Base-by-base conservation (phyloP, 2,797 vertebrate genomes). In the Xenopus petersii region DNA sequence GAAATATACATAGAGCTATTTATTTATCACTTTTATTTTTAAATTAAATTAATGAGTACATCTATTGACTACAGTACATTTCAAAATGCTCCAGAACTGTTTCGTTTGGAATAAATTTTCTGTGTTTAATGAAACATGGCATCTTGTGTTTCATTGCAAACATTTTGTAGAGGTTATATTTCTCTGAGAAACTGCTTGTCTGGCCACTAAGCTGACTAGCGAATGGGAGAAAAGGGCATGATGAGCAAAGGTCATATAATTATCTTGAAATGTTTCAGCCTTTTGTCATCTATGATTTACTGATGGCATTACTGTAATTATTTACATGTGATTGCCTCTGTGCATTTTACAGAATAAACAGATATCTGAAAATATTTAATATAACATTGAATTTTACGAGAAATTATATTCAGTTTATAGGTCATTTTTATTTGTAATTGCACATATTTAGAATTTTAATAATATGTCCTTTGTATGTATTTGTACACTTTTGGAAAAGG, bases 261-360 rank as follows among this genome's bases (percentile, higher is more conserved):
- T 48, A 64, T 46, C 47, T 46, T 46, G 30, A 58, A 58, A 63
- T 64, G 10, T 54, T 66, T 60, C n/a, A 64, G 12, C 30, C 56
- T 17, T 75, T 68, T 75, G 33, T 64, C 55, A 70, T 56, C 24
- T 13, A 58, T n/a, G 55, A 69, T 69, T 69, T 17, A 12, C 55
- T 70, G 42, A 65, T 59, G 30, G 6, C 33, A 61, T 70, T 64
- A 58, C 13, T 51, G 12, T 63, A 30, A 49, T 66, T 65, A 63
- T 67, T 71, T 61, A 21, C 15, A 67, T 67, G 17, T 36, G 8
- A 11, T 65, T 60, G 56, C 12, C 10, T 62, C 3, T 21, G n/a
- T 47, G 47, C 64, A 72, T 59, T 26, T 59, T 16, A 16, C 9
- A 9, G 58, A 60, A 16, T 17, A 17, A 51, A 12, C 2, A 13